Conservation (phyloP, 2,888 invertebrate genomes). For the Perithous albicinctus region DNA sequence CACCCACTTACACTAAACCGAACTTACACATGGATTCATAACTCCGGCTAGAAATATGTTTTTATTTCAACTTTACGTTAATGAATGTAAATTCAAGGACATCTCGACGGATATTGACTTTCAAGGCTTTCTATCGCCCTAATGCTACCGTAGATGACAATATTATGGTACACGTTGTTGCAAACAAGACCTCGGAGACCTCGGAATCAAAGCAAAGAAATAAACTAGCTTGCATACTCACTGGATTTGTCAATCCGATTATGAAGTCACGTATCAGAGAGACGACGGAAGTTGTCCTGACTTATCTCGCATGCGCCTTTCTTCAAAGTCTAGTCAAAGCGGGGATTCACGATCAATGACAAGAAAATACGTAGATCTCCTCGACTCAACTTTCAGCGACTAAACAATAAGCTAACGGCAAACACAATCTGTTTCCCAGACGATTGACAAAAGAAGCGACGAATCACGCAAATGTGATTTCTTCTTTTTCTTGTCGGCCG, state of each 20-base stretch:
- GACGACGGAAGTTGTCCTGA: not conserved
- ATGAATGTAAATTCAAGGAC: slow-evolving; percentile 54
- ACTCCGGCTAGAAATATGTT: slow-evolving; percentile 19
- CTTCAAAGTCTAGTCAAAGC: slow-evolving; percentile 10
- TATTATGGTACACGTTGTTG: slow-evolving; percentile 1
- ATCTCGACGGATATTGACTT: slow-evolving; percentile 30
- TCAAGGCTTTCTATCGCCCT: slow-evolving; percentile 60
- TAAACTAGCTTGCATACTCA: slow-evolving; percentile 27
- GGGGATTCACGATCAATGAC: slow-evolving; percentile 31
- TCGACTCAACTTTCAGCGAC: slow-evolving; percentile 51
- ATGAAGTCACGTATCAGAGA: not conserved
- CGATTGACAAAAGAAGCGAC: slow-evolving; percentile 56
- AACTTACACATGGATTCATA: slow-evolving; percentile 23
- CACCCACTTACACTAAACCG: slow-evolving; percentile 46
- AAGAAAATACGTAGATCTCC: slow-evolving; percentile 48
- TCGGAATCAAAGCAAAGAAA: too few species aligned
- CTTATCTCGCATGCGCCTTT: not conserved
- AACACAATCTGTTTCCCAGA: slow-evolving; percentile 64
- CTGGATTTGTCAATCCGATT: slow-evolving; percentile 13
- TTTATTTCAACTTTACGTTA: slow-evolving; percentile 53
- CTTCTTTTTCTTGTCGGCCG: slow-evolving; percentile 35
- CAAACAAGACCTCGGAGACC: slow-evolving; percentile 10
- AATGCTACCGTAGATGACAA: not conserved
- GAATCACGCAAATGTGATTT: not conserved
- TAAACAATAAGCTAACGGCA: slow-evolving; percentile 56